Base-by-base conservation (phyloP, 2,888 invertebrate species). In the Amitus sp. region DNA sequence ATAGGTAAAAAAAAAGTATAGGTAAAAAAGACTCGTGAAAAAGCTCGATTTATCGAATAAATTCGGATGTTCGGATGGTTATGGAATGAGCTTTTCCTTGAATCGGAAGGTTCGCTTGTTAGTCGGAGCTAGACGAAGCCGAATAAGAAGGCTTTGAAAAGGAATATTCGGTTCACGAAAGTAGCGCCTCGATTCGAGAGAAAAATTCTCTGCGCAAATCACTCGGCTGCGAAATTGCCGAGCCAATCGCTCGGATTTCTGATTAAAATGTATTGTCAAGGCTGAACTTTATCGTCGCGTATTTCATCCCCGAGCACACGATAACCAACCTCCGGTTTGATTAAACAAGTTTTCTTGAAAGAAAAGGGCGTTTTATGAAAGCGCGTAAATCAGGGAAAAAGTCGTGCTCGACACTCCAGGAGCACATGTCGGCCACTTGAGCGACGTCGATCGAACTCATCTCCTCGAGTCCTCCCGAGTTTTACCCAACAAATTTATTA, bases 331-430 rank as follows among this genome's bases (percentile, higher is more conserved):
- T 48, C 47, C 6, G 47, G 45, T 62, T 56, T 53, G 52, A 62
- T 62, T 61, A 61, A 61, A 61, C 56, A 61, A 61, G 61, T 61
- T 56, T 56, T 45, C 46, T 42, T 20, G n/a, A 39, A 34, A 47
- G 42, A 33, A 47, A 47, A 30, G 9, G 28, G 45, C 50, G 54
- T 34, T 45, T 10, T 27, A 39, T 37, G 48, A 61, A 51, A 56
- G 46, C 12, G 28, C 15, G 56, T 52, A 56, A 56, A 56, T 61
- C 60, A 60, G 19, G 33, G n/a, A 23, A 23, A 23, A 3, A 23
- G 23, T 23, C 23, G 23, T 7, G 23, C n/a, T n/a, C n/a, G n/a
- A n/a, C n/a, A n/a, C n/a, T n/a, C n/a, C 10, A n/a, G 30, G n/a
- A 30, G 10, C 30, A 30, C 30, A n/a, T 30, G 30, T n/a, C 30